Base-by-base conservation (phyloP, 92 coral and sea anemone genomes). In the Porites cylindrica region DNA sequence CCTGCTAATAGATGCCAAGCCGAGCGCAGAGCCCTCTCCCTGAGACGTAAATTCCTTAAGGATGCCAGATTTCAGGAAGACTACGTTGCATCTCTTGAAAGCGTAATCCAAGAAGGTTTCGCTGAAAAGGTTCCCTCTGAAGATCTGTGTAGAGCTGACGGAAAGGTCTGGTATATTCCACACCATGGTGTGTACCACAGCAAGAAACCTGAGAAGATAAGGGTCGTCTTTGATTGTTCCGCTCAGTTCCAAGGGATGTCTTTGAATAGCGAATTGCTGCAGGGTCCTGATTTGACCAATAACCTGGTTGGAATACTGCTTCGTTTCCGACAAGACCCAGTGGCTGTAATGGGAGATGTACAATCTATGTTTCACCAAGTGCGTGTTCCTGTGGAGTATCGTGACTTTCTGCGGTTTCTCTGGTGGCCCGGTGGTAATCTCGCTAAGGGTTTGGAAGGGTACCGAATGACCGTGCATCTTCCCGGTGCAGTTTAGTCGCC, bases 271-370 rank as follows among this genome's bases (percentile, higher is more conserved):
- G 77, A 76, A 17, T 82, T 85, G 64, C 72, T 62, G 59, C 93
- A 85, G 79, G 90, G 93, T 12, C 90, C 93, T 11, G 90, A 90
- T 63, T 73, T 90, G 54, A 90, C 93, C 68, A 90, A 86, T 54
- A 86, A 81, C 66, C 83, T 90, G 18, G 77, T 83, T 16, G 91
- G 94, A 12, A 91, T 88, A 54, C 75, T 91, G 24, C 5, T 77
- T 54, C 78, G 76, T 51, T 91, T 91, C 43, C 87, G 88, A 19
- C 90, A 86, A 70, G 91, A 91, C 23, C 86, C 79, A 19, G 75
- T 81, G 1, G 93, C 88, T 9, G 66, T 80, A 12, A 90, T 85
- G 90, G 81, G 82, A 13, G 93, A 85, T 24, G 78, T 90, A 4
- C 87, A 90, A 85, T 70, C 81, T 19, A 90, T 80, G 93, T 90